These are phyloP conservation scores for Aphidius colemani DNA, from an alignment of 2,888 invertebrate species.

Conservation along the genomic window DNA sequence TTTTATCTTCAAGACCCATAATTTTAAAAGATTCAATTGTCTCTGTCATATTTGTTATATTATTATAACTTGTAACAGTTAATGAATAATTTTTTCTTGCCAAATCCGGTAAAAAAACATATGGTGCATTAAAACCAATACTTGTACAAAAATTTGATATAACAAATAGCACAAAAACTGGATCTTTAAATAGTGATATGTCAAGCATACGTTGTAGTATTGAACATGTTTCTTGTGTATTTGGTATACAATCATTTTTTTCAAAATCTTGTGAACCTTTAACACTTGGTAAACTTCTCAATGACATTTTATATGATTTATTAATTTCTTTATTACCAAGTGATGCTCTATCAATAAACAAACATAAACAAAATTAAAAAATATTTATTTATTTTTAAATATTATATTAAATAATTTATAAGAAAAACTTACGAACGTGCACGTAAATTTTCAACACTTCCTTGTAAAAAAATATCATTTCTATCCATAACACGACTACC, in stretches of 20 bases:
- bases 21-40: neutral
- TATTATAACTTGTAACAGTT: no score
- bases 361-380: neutral
- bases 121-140: slow-evolving; percentile 93
- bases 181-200: slow-evolving; percentile 80
- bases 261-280: slow-evolving; percentile 27
- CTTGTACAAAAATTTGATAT: slow-evolving; percentile 94
- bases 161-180: slow-evolving; percentile 86
- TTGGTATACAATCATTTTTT: slow-evolving; percentile 59
- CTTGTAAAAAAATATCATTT: slow-evolving; percentile 89
- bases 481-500: slow-evolving; percentile 81
- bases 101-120: slow-evolving; percentile 61
- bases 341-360: slow-evolving; percentile 38
- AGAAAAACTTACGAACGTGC: slow-evolving; percentile 45
- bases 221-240: slow-evolving; percentile 67
- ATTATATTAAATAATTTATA: slow-evolving; percentile 10
- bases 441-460: slow-evolving; percentile 68
- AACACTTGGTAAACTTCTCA: slow-evolving; percentile 45
- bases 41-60: no score
- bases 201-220: slow-evolving; percentile 84
- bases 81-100: no score
- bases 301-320: slow-evolving; percentile 35
- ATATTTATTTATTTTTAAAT: neutral
- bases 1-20: no score
- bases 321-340: slow-evolving; percentile 40